Evolutionary conservation across 2,113 vertebrate species (phyloP).

Genomic region (Origma solitaria): DNA sequence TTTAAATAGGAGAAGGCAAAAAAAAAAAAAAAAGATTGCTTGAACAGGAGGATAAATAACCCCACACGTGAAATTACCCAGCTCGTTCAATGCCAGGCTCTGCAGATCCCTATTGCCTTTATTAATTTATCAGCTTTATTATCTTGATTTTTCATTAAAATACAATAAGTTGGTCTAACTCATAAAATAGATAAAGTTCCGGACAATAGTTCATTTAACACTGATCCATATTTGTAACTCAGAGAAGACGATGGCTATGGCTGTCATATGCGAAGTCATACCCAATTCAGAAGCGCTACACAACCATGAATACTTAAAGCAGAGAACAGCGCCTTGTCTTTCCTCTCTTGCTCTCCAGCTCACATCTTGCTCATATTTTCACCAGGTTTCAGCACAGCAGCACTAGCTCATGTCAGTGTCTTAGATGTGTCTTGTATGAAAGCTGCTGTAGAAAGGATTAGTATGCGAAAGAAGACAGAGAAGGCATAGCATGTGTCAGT

Average conservation of each 20-base stretch:
- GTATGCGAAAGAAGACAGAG: background rate
- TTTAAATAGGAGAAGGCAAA: background rate
- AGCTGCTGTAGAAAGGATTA: background rate
- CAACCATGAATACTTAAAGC: background rate
- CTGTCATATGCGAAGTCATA: background rate
- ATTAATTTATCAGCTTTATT: slow-evolving; percentile 42
- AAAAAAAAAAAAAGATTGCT: background rate
- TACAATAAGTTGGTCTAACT: background rate
- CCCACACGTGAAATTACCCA: background rate
- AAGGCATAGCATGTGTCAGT: background rate
- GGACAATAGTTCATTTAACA: slow-evolving; percentile 11
- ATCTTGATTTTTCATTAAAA: slow-evolving; percentile 50
- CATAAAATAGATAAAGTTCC: background rate
- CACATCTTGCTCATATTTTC: background rate
- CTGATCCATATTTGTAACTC: slow-evolving; percentile 1
- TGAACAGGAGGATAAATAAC: slow-evolving; percentile 3
- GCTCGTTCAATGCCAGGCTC: background rate
- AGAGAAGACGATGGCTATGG: accelerated
- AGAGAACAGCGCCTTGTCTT: accelerated
- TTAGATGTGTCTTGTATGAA: background rate
- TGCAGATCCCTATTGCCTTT: background rate
- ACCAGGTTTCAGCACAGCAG: background rate
- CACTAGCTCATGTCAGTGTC: background rate
- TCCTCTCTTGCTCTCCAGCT: background rate
- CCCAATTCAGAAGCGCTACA: background rate